Percentiles rank a stretch among this genome's conserved stretches.
Conservation (phyloP, 2,113 vertebrate genomes). For the human region DNA sequence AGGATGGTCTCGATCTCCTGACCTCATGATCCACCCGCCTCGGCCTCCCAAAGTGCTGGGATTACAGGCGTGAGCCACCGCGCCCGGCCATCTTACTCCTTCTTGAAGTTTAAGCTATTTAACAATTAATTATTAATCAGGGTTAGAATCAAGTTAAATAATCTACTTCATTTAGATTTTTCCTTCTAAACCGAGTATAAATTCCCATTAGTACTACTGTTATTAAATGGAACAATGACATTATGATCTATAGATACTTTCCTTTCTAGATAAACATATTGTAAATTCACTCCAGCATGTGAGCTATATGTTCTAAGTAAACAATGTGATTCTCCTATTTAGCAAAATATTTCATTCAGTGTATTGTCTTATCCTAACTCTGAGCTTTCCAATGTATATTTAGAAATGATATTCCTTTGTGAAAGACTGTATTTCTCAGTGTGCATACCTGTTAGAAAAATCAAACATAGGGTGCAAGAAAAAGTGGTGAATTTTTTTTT, state of each 20-base stretch:
- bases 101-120: slow-evolving; percentile 23
- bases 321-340: background rate
- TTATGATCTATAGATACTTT: background rate
- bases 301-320: background rate
- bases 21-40: no score
- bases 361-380: background rate
- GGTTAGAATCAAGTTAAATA: background rate
- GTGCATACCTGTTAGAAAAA: background rate
- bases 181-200: background rate
- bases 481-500: background rate
- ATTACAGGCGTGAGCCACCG: no score
- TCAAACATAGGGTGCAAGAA: background rate
- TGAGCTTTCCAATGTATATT: background rate
- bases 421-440: background rate
- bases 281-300: background rate
- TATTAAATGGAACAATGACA: background rate
- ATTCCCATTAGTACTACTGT: background rate
- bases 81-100: background rate
- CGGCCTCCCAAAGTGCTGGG: no score
- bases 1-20: no score
- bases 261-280: background rate
- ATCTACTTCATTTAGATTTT: slow-evolving; percentile 15
- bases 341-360: background rate
- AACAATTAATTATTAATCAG: slow-evolving; percentile 28
- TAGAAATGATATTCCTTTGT: background rate